A percentile compares a stretch with the other conserved stretches of the same genome.
Conservation (phyloP, 1,140 invertebrate species). For the Leptopilina boulardi region DNA sequence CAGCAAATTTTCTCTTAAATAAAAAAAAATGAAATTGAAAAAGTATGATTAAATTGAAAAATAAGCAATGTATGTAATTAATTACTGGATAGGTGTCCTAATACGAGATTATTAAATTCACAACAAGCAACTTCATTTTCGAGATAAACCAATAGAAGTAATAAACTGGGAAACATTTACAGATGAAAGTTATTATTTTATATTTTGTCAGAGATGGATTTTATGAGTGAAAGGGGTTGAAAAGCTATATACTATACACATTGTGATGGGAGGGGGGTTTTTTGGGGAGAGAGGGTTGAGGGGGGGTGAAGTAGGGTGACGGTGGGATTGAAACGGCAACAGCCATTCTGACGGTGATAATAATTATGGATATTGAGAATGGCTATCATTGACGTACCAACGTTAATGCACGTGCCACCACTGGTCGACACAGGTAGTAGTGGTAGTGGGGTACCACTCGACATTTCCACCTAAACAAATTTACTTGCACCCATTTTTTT, state of each 20-base stretch:
- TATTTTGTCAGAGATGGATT: conserved; percentile 53
- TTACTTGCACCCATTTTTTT: conserved; percentile 45
- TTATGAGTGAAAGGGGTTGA: neutral
- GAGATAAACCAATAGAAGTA: conserved; percentile 68
- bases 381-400: conserved; percentile 65
- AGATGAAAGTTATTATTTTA: conserved; percentile 70
- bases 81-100: neutral
- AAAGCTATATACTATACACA: conserved; percentile 21
- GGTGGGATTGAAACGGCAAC: conserved; percentile 37
- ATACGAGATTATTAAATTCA: neutral
- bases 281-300: conserved; percentile 17
- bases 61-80: too few species aligned
- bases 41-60: too few species aligned
- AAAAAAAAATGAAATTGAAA: too few species aligned
- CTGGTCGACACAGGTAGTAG: conserved; percentile 36
- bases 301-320: too few species aligned
- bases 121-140: conserved; percentile 53
- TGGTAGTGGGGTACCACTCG: conserved; percentile 43
- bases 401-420: conserved; percentile 57
- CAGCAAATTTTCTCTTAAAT: too few species aligned
- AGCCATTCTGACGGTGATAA: conserved; percentile 53
- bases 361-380: conserved; percentile 71
- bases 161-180: conserved; percentile 66
- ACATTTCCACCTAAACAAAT: conserved; percentile 61
- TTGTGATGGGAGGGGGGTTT: neutral